These are phyloP conservation scores for Chouioia cunea DNA, from an alignment of 2,888 invertebrate genomes.

Conservation along the genomic window DNA sequence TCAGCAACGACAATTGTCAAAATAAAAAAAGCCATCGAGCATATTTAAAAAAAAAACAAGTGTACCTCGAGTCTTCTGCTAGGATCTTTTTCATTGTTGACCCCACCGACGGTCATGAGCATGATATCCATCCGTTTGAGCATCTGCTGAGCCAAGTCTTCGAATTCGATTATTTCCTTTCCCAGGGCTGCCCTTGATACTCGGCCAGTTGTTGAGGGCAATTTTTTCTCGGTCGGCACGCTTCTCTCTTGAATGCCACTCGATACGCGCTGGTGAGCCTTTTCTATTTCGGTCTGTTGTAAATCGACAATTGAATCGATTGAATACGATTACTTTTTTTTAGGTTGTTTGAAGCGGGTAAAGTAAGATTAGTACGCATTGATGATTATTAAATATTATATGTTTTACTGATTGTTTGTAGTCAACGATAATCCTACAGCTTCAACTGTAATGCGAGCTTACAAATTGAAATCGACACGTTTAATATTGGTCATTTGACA, in stretches of 20 bases:
- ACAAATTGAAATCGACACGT: too few relatives aligned
- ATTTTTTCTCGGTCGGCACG: conserved; percentile 26
- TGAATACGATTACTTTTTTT: too few relatives aligned
- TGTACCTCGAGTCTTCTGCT: conserved; percentile 74
- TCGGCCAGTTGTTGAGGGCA: conserved; percentile 47
- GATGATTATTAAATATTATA: background rate
- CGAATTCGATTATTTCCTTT: conserved; percentile 68
- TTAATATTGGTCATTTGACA: too few relatives aligned
- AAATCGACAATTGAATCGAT: background rate
- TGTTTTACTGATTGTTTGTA: background rate
- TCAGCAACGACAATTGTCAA: background rate
- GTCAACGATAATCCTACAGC: too few relatives aligned
- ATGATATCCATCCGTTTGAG: conserved; percentile 73
- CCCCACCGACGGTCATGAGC: conserved; percentile 73
- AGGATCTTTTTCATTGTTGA: conserved; percentile 74
- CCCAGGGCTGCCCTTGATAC: conserved; percentile 65
- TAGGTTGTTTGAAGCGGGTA: too few relatives aligned
- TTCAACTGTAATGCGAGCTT: too few relatives aligned
- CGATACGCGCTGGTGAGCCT: conserved; percentile 24
- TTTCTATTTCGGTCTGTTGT: conserved; percentile 41
- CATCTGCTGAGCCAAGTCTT: conserved; percentile 70
- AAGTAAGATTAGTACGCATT: background rate
- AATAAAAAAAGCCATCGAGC: too few relatives aligned
- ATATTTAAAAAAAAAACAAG: background rate
- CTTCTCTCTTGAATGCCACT: conserved; percentile 27